A percentile compares a stretch with the other conserved stretches of the same genome.
phyloP scores from a whole-genome alignment of 2,113 vertebrate genomes.

The Plectropomus leopardus region DNA sequence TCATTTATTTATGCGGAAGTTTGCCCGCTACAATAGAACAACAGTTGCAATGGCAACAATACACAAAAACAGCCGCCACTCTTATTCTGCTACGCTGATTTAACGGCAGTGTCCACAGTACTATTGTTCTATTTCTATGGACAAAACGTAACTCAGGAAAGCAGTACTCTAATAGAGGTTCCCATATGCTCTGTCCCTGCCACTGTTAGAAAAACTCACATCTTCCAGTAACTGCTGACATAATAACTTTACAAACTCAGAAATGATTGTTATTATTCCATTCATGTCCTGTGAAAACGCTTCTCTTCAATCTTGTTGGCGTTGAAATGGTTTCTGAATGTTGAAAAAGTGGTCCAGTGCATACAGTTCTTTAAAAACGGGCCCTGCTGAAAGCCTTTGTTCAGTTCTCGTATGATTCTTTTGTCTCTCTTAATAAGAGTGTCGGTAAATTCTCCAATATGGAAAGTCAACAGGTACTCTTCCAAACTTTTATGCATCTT shows the following conservation, averaged over 20 bases:
- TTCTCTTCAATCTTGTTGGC: background rate
- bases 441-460: conserved; percentile 75
- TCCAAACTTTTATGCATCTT: conserved; percentile 6
- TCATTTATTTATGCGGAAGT: no score
- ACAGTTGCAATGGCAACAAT: no score
- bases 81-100: no score
- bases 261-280: background rate
- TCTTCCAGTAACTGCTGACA: background rate
- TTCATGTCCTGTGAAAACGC: background rate
- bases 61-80: no score
- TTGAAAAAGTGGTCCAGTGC: conserved; percentile 63
- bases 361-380: background rate
- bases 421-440: conserved; percentile 56
- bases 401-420: conserved; percentile 26
- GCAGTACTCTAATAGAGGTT: conserved; percentile 2
- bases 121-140: no score
- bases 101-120: no score
- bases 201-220: background rate
- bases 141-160: background rate
- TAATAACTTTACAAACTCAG: background rate
- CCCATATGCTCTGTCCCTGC: background rate
- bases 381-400: conserved; percentile 30
- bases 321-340: conserved; percentile 20
- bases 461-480: conserved; percentile 63
- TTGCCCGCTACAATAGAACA: no score